These are phyloP conservation scores for Candidula unifasciata DNA, from an alignment of 2,888 invertebrate genomes.

Conservation along the genomic window DNA sequence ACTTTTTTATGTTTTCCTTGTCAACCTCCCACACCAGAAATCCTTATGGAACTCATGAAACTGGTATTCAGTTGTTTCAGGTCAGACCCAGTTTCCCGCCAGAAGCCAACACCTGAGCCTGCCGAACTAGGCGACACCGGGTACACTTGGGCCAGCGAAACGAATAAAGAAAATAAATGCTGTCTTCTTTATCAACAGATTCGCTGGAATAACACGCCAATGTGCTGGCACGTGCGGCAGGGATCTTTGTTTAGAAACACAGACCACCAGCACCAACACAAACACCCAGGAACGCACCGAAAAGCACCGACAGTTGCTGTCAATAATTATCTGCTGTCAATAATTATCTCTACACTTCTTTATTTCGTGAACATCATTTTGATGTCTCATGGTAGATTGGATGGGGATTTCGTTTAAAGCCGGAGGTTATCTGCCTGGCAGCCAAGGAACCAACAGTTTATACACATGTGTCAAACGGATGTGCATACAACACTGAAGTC, in stretches of 20 bases:
- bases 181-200: slow-evolving; percentile 28
- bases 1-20: no score
- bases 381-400: no score
- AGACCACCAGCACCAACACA: slow-evolving; percentile 41
- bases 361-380: background rate
- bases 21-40: no score
- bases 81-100: slow-evolving; percentile 17
- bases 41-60: no score
- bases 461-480: no score
- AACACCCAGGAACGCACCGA: slow-evolving; percentile 30
- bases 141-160: slow-evolving; percentile 34
- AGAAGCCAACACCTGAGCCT: slow-evolving; percentile 31
- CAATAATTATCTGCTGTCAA: slow-evolving; percentile 37
- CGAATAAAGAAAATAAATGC: slow-evolving; percentile 39
- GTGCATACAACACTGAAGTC: no score
- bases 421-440: no score
- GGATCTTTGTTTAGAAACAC: slow-evolving; percentile 42
- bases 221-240: slow-evolving; percentile 25
- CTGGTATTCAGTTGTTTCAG: no score
- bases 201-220: slow-evolving; percentile 29
- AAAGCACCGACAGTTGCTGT: slow-evolving; percentile 25
- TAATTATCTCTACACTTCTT: background rate
- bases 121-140: slow-evolving; percentile 25
- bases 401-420: no score
- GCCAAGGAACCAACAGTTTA: no score